Base-by-base conservation (phyloP, 2,113 vertebrate species). In the Platichthys flesus region DNA sequence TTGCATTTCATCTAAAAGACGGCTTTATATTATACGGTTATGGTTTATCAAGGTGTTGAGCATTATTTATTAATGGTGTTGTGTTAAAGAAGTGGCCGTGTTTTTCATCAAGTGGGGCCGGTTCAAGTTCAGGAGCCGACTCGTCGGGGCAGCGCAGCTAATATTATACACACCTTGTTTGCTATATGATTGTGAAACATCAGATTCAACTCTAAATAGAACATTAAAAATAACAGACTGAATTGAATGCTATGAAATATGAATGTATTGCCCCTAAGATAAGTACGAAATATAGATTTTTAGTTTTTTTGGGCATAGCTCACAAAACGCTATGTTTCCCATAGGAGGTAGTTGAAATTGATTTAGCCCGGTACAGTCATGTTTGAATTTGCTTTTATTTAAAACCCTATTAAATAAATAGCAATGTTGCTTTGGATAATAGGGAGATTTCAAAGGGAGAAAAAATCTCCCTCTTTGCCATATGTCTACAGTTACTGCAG, bases 201-300 rank as follows among this genome's bases (percentile, higher is more conserved):
- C 20, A 31, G 9, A 56, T 31, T 31, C 16, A 35, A 0, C 6
- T 31, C 31, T 9, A 3, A 52, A 23, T 9, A 5, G 8, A 47
- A 57, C 21, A 16, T 13, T 5, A 9, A 47, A 63, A 47, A 26
- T 51, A 64, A 15, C 20, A 26, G 15, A 26, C 35, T 56, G 4
- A 60, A 55, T 55, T 2, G 15, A 51, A 18, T 51, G 47, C 15
- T 18, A 16, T 73, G 37, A 67, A 73, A 66, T 57, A 58, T 84
- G 24, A 24, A 47, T 70, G 49, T 49, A 16, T n/a, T 56, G 9
- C 47, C 26, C 24, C 54, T 74, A 45, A 65, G 45, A 65, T 24
- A 56, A 56, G 66, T 51, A 73, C 23, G 74, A 45, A 74, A 59
- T 74, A 56, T 74, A 49, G 69, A 82, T 65, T 69, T 69, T 60